phyloP scores from a whole-genome alignment of 2,113 vertebrate genomes.

The Lipophrys pholis region DNA sequence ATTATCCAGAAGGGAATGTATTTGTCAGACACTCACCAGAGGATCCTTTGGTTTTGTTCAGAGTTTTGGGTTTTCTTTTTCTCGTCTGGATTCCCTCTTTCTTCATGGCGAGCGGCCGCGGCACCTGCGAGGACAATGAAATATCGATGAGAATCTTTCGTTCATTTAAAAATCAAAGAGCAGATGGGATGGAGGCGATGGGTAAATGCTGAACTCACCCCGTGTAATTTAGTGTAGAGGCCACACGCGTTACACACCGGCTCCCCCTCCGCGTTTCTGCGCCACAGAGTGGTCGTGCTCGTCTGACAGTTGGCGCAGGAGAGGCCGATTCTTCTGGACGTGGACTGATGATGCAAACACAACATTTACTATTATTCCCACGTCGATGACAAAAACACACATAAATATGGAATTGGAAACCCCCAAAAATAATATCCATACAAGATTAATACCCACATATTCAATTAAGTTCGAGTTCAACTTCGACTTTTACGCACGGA shows the following conservation, averaged over 20 bases:
- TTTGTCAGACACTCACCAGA: slow-evolving; percentile 84
- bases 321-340: slow-evolving; percentile 93
- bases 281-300: slow-evolving; percentile 97
- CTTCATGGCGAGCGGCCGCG: slow-evolving; percentile 98
- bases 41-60: slow-evolving; percentile 94
- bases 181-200: accelerated
- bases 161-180: accelerated
- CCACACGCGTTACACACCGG: slow-evolving; percentile 98
- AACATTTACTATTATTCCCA: neutral
- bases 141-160: neutral
- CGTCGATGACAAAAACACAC: too few species aligned
- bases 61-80: slow-evolving; percentile 99
- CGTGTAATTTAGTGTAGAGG: slow-evolving; percentile 97
- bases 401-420: too few species aligned
- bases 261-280: slow-evolving; percentile 96
- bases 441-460: slow-evolving; percentile 15
- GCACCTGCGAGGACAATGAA: slow-evolving; percentile 85
- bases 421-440: too few species aligned
- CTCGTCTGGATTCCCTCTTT: slow-evolving; percentile 99
- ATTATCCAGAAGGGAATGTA: neutral
- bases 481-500: slow-evolving; percentile 20
- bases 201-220: slow-evolving; percentile 81
- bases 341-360: slow-evolving; percentile 83
- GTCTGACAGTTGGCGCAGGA: slow-evolving; percentile 99
- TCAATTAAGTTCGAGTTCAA: slow-evolving; percentile 39